Evolutionary conservation across 2,888 invertebrate genomes (phyloP).

Genomic region (Dryobotodes eremita): DNA sequence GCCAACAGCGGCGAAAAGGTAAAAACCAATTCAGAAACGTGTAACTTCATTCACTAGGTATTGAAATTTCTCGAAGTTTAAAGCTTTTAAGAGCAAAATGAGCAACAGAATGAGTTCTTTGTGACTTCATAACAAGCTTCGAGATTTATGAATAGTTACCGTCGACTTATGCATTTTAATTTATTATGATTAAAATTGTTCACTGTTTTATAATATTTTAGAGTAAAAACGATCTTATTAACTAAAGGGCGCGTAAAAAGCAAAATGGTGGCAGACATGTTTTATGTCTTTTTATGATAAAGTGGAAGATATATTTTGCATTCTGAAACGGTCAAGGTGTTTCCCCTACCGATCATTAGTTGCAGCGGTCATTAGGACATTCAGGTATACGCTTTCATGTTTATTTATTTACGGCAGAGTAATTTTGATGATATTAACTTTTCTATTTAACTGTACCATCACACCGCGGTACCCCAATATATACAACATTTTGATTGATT

Average conservation of each 20-base stretch:
- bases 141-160: constrained; percentile 54
- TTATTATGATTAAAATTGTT: constrained; percentile 51
- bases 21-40: constrained; percentile 31
- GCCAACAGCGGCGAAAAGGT: constrained; percentile 29
- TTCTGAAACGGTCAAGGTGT: not conserved
- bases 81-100: constrained; percentile 43
- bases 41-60: constrained; percentile 37
- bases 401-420: not conserved
- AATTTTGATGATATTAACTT: not conserved
- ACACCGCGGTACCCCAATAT: not conserved
- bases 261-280: constrained; percentile 12
- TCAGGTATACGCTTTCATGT: no score
- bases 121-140: constrained; percentile 46
- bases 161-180: constrained; percentile 53
- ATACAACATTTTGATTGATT: not conserved
- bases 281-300: constrained; percentile 11
- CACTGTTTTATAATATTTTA: constrained; percentile 31
- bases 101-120: constrained; percentile 48
- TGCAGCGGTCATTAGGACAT: not conserved
- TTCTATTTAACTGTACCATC: not conserved
- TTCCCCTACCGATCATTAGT: not conserved
- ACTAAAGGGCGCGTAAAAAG: constrained; percentile 5
- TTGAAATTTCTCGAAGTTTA: constrained; percentile 45
- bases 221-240: constrained; percentile 32
- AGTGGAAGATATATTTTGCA: not conserved